Conservation (phyloP, 35 echinoderm and acorn worm genomes). For the Stichopus chloronotus region DNA sequence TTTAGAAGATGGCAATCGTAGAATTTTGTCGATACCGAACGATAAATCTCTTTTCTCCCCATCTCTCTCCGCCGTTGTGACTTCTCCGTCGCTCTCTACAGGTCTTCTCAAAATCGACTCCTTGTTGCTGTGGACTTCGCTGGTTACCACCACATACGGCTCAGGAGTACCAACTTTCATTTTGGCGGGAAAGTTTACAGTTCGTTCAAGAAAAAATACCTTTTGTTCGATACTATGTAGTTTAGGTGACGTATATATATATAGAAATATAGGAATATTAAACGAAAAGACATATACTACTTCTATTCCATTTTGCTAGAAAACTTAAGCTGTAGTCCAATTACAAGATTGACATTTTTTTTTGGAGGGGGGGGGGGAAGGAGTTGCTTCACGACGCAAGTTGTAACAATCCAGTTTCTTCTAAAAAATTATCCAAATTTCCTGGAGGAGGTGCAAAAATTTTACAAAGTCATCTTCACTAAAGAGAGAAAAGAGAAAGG, state of each 20-base stretch:
- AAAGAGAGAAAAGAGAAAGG: too few species aligned
- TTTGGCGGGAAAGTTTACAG: background rate
- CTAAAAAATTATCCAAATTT: too few species aligned
- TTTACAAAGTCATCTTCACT: too few species aligned
- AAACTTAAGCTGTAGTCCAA: background rate
- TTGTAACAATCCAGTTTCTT: too few species aligned
- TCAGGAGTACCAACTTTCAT: slow-evolving; percentile 50
- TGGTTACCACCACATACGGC: background rate
- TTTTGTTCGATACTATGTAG: background rate
- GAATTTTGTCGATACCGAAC: slow-evolving; percentile 58
- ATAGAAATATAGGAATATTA: background rate
- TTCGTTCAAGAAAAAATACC: background rate
- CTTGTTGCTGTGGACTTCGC: background rate
- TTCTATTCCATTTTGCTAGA: background rate
- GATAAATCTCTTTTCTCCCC: slow-evolving; percentile 51
- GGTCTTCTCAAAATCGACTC: background rate
- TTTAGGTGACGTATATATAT: background rate
- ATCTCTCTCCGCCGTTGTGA: background rate
- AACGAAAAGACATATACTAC: background rate
- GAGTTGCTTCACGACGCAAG: too few species aligned
- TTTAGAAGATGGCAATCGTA: slow-evolving; percentile 40
- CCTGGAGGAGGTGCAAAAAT: too few species aligned
- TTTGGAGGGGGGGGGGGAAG: too few species aligned
- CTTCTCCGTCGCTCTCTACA: background rate
- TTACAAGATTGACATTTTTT: background rate